A percentile compares a stretch with the other conserved stretches of the same genome.
phyloP scores from a whole-genome alignment of 2,797 vertebrate species.

The Clarias fuscus region DNA sequence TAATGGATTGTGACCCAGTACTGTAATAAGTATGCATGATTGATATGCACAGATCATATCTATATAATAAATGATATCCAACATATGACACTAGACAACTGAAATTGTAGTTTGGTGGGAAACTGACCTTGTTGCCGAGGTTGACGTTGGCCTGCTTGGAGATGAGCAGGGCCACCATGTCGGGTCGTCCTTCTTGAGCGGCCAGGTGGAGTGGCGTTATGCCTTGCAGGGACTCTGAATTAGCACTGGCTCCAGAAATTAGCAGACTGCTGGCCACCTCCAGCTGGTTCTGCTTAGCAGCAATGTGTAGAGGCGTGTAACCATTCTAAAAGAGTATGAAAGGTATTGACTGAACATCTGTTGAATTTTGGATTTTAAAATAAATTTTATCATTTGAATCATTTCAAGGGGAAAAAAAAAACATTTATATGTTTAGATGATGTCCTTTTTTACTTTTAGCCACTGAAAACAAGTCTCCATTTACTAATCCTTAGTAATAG shows the following conservation, averaged over 20 bases:
- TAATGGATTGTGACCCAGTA: neutral
- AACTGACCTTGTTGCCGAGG: conserved; percentile 89
- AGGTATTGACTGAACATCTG: neutral
- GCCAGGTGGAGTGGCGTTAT: conserved; percentile 95
- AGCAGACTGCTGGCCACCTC: conserved; percentile 90
- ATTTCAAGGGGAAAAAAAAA: too few species aligned
- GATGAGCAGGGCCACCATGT: conserved; percentile 93
- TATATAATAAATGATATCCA: neutral
- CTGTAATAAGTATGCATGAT: neutral
- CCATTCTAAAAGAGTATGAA: conserved; percentile 80
- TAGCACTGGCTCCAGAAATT: conserved; percentile 88
- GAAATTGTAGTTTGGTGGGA: neutral
- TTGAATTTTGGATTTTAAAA: neutral
- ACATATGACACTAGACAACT: neutral
- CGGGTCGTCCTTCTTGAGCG: conserved; percentile 87
- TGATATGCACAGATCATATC: neutral
- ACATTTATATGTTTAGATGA: neutral
- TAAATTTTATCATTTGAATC: neutral
- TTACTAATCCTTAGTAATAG: neutral
- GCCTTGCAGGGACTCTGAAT: conserved; percentile 89
- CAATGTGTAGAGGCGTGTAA: conserved; percentile 94
- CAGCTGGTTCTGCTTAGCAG: conserved; percentile 95
- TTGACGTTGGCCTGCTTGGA: conserved; percentile 92
- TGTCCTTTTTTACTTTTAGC: neutral
- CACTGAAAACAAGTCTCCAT: neutral